Base-by-base conservation (phyloP, 2,888 invertebrate genomes). In the Xanthia icteritia region DNA sequence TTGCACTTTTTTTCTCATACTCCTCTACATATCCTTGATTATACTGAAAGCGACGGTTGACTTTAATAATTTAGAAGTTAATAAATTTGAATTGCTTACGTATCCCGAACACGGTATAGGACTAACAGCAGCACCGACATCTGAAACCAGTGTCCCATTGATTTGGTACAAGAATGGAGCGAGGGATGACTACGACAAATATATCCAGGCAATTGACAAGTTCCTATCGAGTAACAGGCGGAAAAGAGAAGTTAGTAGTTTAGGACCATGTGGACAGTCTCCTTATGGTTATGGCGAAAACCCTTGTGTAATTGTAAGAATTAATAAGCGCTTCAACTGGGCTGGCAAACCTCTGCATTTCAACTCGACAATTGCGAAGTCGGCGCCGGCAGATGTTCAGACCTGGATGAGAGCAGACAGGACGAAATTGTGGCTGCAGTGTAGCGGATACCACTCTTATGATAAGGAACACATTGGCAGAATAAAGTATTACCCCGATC, bases 201-300 rank as follows among this genome's bases (percentile, higher is more conserved):
- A 96, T 77, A 82, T 96, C 6, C 84, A 86, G 2, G 92, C 92
- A 23, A 87, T 96, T n/a, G 93, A 94, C 60, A 89, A 89, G 51
- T 81, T 95, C 51, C 83, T 95, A 2, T 71, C 79, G 5, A 92
- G 84, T 23, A 87, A 82, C 66, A 89, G 92, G 66, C 90, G 88
- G 51, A 92, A 92, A 86, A 88, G 91, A 69, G 89, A 91, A 58
- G 61, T 85, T 68, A 85, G 68, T 54, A 73, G 85, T 42, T 89
- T 96, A 31, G 96, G 96, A 0, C 95, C 96, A 3, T 96, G 96
- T 83, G 93, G 94, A 0, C 60, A 78, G 17, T 39, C 87, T 0
- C 96, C 96, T 0, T 96, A 94, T 72, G 96, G 96, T 0, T 96
- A 96, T 76, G 95, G 94, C 8, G 90, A 92, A 0, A 86, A 84